Conservation (phyloP, 53 echinoderm and acorn worm species). For the Astropecten irregularis region DNA sequence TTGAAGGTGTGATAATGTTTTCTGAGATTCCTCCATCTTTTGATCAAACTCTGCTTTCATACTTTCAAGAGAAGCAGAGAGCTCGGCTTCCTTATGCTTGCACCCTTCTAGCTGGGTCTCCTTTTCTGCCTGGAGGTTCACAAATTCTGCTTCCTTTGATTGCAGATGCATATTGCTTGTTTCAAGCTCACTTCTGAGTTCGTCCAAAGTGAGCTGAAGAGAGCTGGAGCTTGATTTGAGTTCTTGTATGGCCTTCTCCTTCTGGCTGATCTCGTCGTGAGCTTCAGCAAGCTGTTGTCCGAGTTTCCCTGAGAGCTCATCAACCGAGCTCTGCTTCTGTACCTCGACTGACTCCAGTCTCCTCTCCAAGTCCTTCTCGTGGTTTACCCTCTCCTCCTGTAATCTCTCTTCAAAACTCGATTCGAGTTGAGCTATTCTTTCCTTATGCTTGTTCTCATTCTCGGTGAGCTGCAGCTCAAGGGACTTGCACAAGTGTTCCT, state of each 20-base stretch:
- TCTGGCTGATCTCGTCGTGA: slow-evolving; percentile 58
- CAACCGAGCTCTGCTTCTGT: slow-evolving; percentile 81
- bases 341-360: slow-evolving; percentile 73
- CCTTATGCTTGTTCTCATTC: slow-evolving; percentile 23
- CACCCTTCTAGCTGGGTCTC: slow-evolving; percentile 42
- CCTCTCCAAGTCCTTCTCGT: slow-evolving; percentile 74
- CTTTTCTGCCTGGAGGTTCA: slow-evolving; percentile 54
- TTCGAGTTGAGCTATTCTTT: slow-evolving; percentile 41
- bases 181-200: slow-evolving; percentile 26
- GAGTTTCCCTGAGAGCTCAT: slow-evolving; percentile 68
- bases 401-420: slow-evolving; percentile 41
- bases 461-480: slow-evolving; percentile 26
- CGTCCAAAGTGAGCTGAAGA: slow-evolving; percentile 57
- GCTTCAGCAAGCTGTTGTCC: slow-evolving; percentile 74
- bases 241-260: slow-evolving; percentile 66
- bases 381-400: slow-evolving; percentile 53
- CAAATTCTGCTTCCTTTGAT: slow-evolving; percentile 66
- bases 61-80: slow-evolving; percentile 30
- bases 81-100: slow-evolving; percentile 36
- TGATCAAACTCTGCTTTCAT: slow-evolving; percentile 47
- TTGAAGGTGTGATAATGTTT: slow-evolving; percentile 43
- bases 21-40: slow-evolving; percentile 47
- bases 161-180: slow-evolving; percentile 62
- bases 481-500: slow-evolving; percentile 31
- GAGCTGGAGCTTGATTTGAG: slow-evolving; percentile 54